Conservation (phyloP, 2,113 vertebrate species). For the Neopipo cinnamomea region DNA sequence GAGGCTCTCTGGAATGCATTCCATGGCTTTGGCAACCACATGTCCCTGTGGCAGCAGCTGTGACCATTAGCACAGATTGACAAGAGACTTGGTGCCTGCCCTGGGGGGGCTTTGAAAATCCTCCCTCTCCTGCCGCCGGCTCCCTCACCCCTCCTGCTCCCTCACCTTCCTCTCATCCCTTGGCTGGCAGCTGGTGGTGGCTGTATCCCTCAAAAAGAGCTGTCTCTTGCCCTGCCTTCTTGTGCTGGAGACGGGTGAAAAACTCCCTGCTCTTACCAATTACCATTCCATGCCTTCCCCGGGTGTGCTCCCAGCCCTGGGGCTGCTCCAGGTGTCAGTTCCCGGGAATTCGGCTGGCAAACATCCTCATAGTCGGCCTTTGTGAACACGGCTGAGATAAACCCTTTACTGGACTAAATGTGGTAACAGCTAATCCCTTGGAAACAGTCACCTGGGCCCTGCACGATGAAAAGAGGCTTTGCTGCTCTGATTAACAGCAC, state of each 20-base stretch:
- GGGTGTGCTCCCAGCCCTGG: fast-evolving
- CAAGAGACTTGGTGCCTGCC: background rate
- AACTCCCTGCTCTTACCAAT: background rate
- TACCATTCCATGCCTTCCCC: background rate
- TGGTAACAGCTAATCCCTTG: constrained; percentile 66
- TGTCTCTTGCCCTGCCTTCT: background rate
- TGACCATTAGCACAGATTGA: background rate
- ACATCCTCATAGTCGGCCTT: background rate
- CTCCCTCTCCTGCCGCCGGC: fast-evolving
- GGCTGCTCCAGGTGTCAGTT: background rate
- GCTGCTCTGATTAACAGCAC: constrained; percentile 31
- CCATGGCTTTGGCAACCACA: background rate
- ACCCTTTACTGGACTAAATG: constrained; percentile 71
- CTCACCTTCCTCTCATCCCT: background rate
- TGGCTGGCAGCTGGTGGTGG: background rate
- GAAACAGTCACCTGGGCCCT: constrained; percentile 62
- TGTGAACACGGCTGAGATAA: constrained; percentile 53
- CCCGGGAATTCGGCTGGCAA: background rate
- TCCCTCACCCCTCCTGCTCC: background rate
- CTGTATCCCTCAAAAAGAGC: background rate
- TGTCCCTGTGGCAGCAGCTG: background rate
- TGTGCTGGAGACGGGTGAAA: background rate
- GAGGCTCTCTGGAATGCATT: background rate
- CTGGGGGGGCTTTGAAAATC: background rate
- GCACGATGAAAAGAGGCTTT: constrained; percentile 60